Evolutionary conservation across 2,888 invertebrate genomes (phyloP), one percentile per base, ranked within the genome.

Genomic region (Cheiracanthium punctorium): DNA sequence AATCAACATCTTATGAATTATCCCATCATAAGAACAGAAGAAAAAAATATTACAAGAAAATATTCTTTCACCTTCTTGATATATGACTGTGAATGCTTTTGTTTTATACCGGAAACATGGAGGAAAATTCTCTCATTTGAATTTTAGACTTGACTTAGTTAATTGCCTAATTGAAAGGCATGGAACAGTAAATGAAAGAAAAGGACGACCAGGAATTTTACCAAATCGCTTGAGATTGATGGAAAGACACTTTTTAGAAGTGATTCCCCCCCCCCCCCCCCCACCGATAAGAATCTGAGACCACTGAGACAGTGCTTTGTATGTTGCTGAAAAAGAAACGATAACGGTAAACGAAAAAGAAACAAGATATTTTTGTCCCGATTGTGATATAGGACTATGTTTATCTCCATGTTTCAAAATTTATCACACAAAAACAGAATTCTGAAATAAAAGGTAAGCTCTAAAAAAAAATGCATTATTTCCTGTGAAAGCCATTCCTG

Each of bases 11-110:
- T 71, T 8, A 64, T 0, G 12, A 71, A 72, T 72, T 80, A 80
- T 64, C 80, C 80, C 29, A 48, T 64, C 12, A 79, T 77, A 64
- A 29, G n/a, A 88, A 77, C 33, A 58, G 77, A 69, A 69, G 48
- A 30, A 69, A 69, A 17, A 69, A 69, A 69, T 69, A 69, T 5
- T 69, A 69, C 43, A 77, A 77, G 41, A 72, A 77, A 69, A 30
- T 58, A 64, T 75, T 75, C 24, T 75, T 65, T 64, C 65, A 75
- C 24, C 69, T 64, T n/a, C n/a, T n/a, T n/a, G 29, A 58, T 58
- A 30, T 14, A 64, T 58, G 29, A 88, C 89, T 64, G 29, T 28
- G 29, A 67, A 37, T 33, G 17, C 28, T 67, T 76, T 33, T 48
- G 33, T 79, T 70, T 70, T 70, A 20, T 71, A 71, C 32, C n/a